A percentile compares a stretch with the other conserved stretches of the same genome.
Evolutionary conservation across 1,140 invertebrate genomes (phyloP).

Genomic region (Kradibia gibbosae): DNA sequence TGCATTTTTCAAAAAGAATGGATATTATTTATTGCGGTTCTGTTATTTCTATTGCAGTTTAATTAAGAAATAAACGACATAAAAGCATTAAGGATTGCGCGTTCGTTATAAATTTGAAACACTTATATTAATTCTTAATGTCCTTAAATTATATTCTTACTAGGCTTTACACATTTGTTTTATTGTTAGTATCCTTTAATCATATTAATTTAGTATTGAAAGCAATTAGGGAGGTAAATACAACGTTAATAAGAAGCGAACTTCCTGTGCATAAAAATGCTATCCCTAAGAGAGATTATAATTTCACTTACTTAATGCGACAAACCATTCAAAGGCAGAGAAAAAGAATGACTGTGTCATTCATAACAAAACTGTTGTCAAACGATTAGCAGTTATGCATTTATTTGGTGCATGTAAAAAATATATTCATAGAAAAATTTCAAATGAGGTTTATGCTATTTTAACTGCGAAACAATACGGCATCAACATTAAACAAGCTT

Average conservation of each 20-base stretch:
- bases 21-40: too few species aligned
- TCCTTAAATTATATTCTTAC: too few species aligned
- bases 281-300: neutral
- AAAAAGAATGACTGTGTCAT: neutral
- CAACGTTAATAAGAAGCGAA: neutral
- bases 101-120: too few species aligned
- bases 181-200: too few species aligned
- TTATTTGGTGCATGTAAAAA: slow-evolving; percentile 9
- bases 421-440: neutral
- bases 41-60: too few species aligned
- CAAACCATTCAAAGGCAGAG: neutral
- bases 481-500: neutral
- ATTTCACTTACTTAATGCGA: neutral
- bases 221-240: neutral
- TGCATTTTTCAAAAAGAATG: too few species aligned
- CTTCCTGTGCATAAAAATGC: neutral
- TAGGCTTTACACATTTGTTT: too few species aligned
- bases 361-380: neutral
- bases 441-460: too few species aligned
- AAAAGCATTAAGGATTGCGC: too few species aligned
- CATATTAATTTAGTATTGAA: too few species aligned
- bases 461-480: neutral
- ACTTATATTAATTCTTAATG: too few species aligned
- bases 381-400: neutral
- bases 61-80: too few species aligned